These are phyloP conservation scores for Drosophila kohkoa DNA, from an alignment of 1,140 invertebrate genomes.

Conservation along the genomic window DNA sequence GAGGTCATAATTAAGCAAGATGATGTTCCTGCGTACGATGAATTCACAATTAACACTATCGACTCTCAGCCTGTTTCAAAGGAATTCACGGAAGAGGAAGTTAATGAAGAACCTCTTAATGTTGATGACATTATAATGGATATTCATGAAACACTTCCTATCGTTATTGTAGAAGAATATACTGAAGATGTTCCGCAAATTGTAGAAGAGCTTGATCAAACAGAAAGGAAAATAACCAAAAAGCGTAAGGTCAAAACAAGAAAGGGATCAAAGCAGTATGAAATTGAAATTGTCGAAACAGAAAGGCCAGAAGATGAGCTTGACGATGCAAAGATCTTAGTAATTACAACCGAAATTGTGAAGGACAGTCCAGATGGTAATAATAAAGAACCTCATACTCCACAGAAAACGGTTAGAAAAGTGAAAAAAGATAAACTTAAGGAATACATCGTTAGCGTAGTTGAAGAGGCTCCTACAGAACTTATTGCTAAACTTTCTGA, in stretches of 20 bases:
- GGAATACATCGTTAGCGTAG: constrained; percentile 67
- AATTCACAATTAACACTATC: constrained; percentile 52
- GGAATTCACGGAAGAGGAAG: neutral
- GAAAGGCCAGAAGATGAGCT: constrained; percentile 31
- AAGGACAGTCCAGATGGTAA: constrained; percentile 42
- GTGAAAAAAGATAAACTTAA: constrained; percentile 71
- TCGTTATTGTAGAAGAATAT: constrained; percentile 49
- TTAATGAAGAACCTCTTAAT: constrained; percentile 3
- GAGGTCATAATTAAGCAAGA: constrained; percentile 15
- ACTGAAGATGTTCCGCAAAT: constrained; percentile 16
- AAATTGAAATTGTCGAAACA: constrained; percentile 84
- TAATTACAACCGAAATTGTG: constrained; percentile 76
- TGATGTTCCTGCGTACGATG: constrained; percentile 36
- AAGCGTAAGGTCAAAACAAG: constrained; percentile 85
- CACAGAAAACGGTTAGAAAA: constrained; percentile 72
- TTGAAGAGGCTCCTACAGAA: constrained; percentile 69
- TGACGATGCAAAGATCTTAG: constrained; percentile 71
- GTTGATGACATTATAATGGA: constrained; percentile 56
- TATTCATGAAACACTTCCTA: constrained; percentile 49
- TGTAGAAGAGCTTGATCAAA: neutral
- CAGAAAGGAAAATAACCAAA: constrained; percentile 46
- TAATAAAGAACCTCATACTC: constrained; percentile 57
- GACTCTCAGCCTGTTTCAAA: constrained; percentile 41
- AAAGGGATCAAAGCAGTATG: constrained; percentile 84
- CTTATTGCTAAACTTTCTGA: constrained; percentile 56